A percentile compares a stretch with the other conserved stretches of the same genome.
Conservation (phyloP, 2,888 invertebrate species). For the Coleophora deauratella region DNA sequence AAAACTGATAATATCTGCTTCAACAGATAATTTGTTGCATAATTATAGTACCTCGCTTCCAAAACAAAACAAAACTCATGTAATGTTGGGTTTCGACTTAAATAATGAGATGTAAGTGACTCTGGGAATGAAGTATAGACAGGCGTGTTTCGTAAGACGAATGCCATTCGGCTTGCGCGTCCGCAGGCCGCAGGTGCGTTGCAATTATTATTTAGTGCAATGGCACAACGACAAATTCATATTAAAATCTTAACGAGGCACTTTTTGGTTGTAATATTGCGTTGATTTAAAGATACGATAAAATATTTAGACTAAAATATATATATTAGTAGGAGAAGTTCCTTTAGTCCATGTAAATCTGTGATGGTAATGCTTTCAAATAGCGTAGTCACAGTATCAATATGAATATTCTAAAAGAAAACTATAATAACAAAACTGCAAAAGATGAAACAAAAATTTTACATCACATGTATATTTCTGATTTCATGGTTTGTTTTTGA, state of each 20-base stretch:
- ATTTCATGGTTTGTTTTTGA: too few relatives aligned
- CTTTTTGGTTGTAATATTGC: not conserved
- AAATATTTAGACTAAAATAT: too few relatives aligned
- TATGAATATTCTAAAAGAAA: too few relatives aligned
- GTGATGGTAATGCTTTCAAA: too few relatives aligned
- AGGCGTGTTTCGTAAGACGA: constrained; percentile 14
- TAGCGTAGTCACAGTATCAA: too few relatives aligned
- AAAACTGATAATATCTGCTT: not conserved
- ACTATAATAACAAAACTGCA: too few relatives aligned
- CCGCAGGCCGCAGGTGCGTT: constrained; percentile 15
- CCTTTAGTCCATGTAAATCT: too few relatives aligned
- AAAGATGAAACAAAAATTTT: too few relatives aligned
- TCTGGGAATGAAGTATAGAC: constrained; percentile 5
- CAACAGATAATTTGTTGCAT: constrained; percentile 1
- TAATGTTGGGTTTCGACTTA: constrained; percentile 1
- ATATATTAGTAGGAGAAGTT: too few relatives aligned
- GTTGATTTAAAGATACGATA: too few relatives aligned
- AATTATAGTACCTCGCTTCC: constrained; percentile 2
- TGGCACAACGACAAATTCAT: constrained; percentile 19
- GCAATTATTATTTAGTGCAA: constrained; percentile 26
- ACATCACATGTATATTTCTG: too few relatives aligned
- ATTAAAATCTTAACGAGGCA: constrained; percentile 18
- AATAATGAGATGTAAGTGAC: not conserved
- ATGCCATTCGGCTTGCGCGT: constrained; percentile 19
- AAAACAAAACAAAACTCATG: constrained; percentile 2